phyloP scores from a whole-genome alignment of 2,888 invertebrate species.

The Abrostola triplasia region DNA sequence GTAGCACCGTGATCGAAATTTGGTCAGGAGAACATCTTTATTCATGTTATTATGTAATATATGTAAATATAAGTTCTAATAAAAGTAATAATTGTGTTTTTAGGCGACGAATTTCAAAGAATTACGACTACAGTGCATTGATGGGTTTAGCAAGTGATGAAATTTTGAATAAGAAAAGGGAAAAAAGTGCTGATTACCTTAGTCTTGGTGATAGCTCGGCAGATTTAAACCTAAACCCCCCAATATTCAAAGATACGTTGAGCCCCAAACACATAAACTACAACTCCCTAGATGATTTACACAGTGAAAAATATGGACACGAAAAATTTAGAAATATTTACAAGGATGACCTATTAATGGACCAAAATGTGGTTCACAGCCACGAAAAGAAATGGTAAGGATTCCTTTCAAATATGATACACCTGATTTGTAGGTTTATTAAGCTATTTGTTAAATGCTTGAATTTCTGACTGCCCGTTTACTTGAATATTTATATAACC shows the following conservation, averaged over 20 bases:
- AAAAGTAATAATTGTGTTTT: constrained; percentile 1
- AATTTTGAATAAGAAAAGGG: constrained; percentile 32
- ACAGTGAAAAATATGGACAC: constrained; percentile 33
- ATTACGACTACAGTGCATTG: constrained; percentile 47
- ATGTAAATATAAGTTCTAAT: neutral
- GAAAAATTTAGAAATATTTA: constrained; percentile 43
- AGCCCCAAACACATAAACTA: constrained; percentile 40
- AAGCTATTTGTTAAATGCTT: neutral
- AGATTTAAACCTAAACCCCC: constrained; percentile 42
- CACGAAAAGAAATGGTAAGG: constrained; percentile 67
- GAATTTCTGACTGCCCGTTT: neutral
- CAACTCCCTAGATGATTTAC: constrained; percentile 43
- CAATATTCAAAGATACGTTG: constrained; percentile 40
- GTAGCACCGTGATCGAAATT: too few species aligned
- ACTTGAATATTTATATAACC: too few species aligned
- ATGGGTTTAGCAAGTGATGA: constrained; percentile 32
- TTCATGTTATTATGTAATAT: too few species aligned
- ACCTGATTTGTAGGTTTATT: neutral
- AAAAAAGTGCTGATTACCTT: constrained; percentile 44
- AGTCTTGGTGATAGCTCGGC: constrained; percentile 35
- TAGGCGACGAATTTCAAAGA: constrained; percentile 38
- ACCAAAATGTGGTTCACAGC: constrained; percentile 35
- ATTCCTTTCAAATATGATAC: constrained; percentile 13
- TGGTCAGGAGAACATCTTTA: too few species aligned
- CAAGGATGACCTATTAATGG: constrained; percentile 38